These are phyloP conservation scores for Zosterops borbonicus DNA, from an alignment of 2,113 vertebrate genomes.

Conservation along the genomic window DNA sequence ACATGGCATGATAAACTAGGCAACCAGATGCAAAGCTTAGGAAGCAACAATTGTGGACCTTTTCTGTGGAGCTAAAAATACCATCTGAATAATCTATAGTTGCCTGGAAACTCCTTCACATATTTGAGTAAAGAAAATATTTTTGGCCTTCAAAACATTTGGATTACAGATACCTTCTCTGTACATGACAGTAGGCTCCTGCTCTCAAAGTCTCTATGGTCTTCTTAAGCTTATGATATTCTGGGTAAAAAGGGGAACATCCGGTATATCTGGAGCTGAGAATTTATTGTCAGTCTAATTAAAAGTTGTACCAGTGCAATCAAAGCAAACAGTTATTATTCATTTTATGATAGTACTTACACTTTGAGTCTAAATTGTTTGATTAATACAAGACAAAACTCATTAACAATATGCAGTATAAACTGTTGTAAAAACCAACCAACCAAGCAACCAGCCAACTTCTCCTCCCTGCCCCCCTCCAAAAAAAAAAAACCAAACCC, in stretches of 20 bases:
- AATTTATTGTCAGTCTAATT: neutral
- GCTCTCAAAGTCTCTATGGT: neutral
- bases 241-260: neutral
- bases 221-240: neutral
- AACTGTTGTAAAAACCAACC: neutral
- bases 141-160: neutral
- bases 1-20: neutral
- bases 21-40: neutral
- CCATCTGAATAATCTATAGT: neutral
- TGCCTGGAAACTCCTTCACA: neutral
- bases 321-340: neutral
- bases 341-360: neutral
- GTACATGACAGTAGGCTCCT: neutral
- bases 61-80: neutral
- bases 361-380: neutral
- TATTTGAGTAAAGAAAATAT: neutral
- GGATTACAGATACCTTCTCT: neutral
- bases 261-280: neutral
- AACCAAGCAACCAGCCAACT: neutral
- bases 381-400: neutral
- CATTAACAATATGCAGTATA: neutral
- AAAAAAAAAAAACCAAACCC: neutral
- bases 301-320: neutral
- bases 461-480: rapidly evolving
- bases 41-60: neutral